Conservation (phyloP, 2,797 vertebrate species). For the Phrynocephalus vlangalii region DNA sequence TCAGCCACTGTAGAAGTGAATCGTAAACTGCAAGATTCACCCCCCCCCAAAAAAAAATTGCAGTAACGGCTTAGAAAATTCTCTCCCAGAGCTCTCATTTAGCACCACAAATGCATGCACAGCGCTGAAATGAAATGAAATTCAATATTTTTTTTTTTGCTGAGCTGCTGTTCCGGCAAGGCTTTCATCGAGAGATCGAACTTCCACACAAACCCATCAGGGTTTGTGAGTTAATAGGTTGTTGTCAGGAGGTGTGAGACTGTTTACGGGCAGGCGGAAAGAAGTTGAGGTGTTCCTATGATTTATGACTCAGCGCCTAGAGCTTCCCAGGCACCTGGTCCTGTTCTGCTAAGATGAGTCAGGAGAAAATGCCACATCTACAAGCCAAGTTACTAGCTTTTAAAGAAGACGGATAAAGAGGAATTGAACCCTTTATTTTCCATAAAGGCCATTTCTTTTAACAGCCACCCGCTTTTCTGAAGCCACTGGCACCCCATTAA, state of each 20-base stretch:
- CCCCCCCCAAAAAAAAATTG: not conserved
- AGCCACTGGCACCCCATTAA: not conserved
- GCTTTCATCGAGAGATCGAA: not conserved
- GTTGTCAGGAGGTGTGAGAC: not conserved
- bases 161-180: not conserved
- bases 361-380: not conserved
- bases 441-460: too few relatives aligned
- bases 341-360: not conserved
- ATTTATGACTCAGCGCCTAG: conserved; percentile 15
- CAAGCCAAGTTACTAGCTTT: not conserved
- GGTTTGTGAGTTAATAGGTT: not conserved
- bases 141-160: not conserved
- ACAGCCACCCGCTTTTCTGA: too few relatives aligned
- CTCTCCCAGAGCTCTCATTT: not conserved
- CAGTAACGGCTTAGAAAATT: not conserved
- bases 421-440: too few relatives aligned
- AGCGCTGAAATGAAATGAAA: not conserved
- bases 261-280: not conserved
- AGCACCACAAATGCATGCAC: not conserved
- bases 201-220: not conserved
- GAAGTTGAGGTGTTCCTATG: not conserved
- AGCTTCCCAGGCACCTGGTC: not conserved
- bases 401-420: not conserved
- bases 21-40: not conserved
- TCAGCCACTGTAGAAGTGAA: not conserved